These are phyloP conservation scores for Penaeus indicus DNA, from an alignment of 1,140 invertebrate genomes.

Conservation along the genomic window DNA sequence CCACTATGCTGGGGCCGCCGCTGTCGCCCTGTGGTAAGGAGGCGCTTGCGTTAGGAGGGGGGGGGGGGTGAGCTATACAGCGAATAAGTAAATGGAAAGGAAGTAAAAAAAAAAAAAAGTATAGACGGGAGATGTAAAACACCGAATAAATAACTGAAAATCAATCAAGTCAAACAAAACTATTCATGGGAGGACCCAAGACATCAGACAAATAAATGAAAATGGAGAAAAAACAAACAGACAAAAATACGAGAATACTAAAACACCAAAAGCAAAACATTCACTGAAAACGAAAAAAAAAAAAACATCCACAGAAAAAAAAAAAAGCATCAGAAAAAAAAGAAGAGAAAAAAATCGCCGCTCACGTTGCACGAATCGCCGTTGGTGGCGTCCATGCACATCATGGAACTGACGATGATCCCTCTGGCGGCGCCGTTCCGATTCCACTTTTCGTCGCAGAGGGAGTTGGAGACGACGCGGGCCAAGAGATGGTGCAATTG, in stretches of 20 bases:
- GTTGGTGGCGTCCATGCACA: slow-evolving; percentile 63
- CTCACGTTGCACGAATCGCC: slow-evolving; percentile 66
- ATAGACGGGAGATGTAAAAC: too few relatives aligned
- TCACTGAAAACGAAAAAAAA: too few relatives aligned
- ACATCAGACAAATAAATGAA: too few relatives aligned
- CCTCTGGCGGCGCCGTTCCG: slow-evolving; percentile 49
- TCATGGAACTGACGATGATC: slow-evolving; percentile 60
- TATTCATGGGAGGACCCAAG: too few relatives aligned
- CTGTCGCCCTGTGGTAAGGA: slow-evolving; percentile 58
- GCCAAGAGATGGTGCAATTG: slow-evolving; percentile 54
- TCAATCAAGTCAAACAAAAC: too few relatives aligned
- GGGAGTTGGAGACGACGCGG: slow-evolving; percentile 31
- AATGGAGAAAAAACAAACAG: too few relatives aligned
- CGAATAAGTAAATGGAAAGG: neutral
- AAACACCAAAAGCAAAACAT: too few relatives aligned
- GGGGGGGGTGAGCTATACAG: too few relatives aligned
- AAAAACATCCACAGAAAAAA: neutral
- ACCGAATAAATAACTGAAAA: too few relatives aligned
- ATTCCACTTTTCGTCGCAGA: slow-evolving; percentile 55
- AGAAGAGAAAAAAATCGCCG: neutral
- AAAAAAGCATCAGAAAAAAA: neutral
- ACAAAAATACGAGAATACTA: too few relatives aligned
- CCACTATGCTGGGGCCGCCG: slow-evolving; percentile 59
- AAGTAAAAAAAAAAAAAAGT: too few relatives aligned
- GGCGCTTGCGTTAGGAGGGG: neutral